phyloP scores from a whole-genome alignment of 2,113 vertebrate species.

The Mus pahari region DNA sequence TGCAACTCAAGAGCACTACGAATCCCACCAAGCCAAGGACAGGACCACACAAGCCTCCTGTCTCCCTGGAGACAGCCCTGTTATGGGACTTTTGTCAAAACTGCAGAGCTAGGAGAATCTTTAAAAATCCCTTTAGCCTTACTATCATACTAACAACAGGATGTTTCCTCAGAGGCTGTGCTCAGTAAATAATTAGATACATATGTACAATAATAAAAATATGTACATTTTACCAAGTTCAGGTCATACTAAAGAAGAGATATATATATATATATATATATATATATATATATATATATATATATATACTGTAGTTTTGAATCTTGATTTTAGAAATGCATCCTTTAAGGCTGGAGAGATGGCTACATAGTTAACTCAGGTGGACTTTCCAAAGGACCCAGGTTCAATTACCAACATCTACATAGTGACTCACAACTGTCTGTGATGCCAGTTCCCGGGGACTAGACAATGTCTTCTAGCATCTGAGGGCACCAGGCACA shows the following conservation, averaged over 20 bases:
- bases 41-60: neutral
- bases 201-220: neutral
- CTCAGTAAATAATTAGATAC: neutral
- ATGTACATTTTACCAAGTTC: neutral
- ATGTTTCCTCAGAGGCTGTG: neutral
- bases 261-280: too few species aligned
- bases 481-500: neutral
- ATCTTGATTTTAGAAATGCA: neutral
- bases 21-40: neutral
- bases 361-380: too few species aligned
- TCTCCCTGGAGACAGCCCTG: neutral
- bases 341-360: neutral
- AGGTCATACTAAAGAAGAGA: conserved; percentile 16
- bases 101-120: neutral
- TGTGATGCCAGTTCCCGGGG: neutral
- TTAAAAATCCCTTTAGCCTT: neutral
- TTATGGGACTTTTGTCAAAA: neutral
- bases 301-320: neutral
- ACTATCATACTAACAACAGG: neutral
- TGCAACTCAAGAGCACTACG: neutral
- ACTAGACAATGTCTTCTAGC: neutral
- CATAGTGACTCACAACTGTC: neutral
- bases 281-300: too few species aligned
- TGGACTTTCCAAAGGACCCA: neutral
- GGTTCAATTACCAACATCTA: neutral